Evolutionary conservation across 2,113 vertebrate species (phyloP), one percentile per base, ranked within the genome.

Genomic region (Fulmarus glacialis): DNA sequence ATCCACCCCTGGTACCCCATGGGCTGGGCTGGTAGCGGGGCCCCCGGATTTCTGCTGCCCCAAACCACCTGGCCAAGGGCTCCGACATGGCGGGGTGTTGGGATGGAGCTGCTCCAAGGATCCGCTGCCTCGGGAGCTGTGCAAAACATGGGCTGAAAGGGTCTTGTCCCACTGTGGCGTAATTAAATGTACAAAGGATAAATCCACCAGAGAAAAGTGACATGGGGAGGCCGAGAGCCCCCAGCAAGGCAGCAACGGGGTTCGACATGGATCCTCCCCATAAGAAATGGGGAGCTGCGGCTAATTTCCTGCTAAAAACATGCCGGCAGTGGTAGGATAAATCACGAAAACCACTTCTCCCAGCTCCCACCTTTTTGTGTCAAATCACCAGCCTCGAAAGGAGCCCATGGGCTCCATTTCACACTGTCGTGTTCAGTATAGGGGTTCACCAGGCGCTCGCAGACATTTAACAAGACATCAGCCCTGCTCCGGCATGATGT

Each of bases 351-450:
- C 15, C 20, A 2, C 8, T 29, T 66, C 15, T 89, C 45, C 42
- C 3, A 1, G 5, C 11, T 80, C 17, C 50, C 1, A 0, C 30
- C 1, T 66, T 86, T 90, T n/a, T 9, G 16, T 12, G 34, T 43
- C 38, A 34, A 50, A 36, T 13, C 21, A 14, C 19, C 9, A 3
- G 9, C 62, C 53, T 30, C 5, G 0, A 17, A 30, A 52, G 1
- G 1, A 43, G 36, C 32, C 48, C 5, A 0, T 4, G 1, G 0
- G 43, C 70, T 72, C 70, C 40, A 2, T 66, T 19, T 43, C 62
- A 36, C 24, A 4, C 5, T 0, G 0, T 3, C 2, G 1, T 4
- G 36, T 21, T 81, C 40, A 3, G 12, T 16, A 0, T 1, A 1
- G 23, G 87, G 59, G 80, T 20, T 70, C 58, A 29, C 34, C 74